Conservation (phyloP, 2,797 vertebrate species). For the Macroramphosus scolopax region DNA sequence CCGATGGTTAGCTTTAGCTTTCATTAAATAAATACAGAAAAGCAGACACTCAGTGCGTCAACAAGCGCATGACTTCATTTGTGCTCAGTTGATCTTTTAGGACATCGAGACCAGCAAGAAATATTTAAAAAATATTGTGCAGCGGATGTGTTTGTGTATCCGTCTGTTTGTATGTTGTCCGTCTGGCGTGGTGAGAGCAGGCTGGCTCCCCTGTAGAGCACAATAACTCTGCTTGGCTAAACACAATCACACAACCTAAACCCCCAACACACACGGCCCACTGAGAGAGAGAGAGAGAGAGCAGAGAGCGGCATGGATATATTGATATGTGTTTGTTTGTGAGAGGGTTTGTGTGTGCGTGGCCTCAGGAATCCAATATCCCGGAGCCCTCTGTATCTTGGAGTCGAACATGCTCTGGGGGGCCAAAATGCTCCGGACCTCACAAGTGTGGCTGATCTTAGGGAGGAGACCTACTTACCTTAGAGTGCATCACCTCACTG, state of each 20-base stretch:
- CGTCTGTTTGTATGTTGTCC: background rate
- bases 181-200: too few relatives aligned
- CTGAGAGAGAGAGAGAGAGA: slow-evolving; percentile 30
- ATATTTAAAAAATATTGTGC: slow-evolving; percentile 26
- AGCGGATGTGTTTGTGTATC: slow-evolving; percentile 19
- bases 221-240: slow-evolving; percentile 72
- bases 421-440: too few relatives aligned
- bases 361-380: too few relatives aligned
- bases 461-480: too few relatives aligned
- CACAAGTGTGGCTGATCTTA: too few relatives aligned
- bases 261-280: slow-evolving; percentile 54
- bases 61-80: slow-evolving; percentile 10
- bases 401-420: too few relatives aligned
- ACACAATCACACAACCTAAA: slow-evolving; percentile 75
- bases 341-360: slow-evolving; percentile 10
- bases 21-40: too few relatives aligned
- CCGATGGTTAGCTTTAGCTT: too few relatives aligned
- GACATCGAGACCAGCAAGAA: slow-evolving; percentile 18
- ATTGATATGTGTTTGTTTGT: slow-evolving; percentile 7
- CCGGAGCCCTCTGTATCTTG: too few relatives aligned
- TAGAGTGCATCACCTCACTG: too few relatives aligned
- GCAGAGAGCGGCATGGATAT: slow-evolving; percentile 1
- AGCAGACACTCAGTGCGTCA: too few relatives aligned
- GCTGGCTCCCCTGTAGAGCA: slow-evolving; percentile 51
- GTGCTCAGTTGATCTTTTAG: slow-evolving; percentile 23